Percentiles rank a stretch among this genome's conserved stretches.
Conservation (phyloP, 2,888 invertebrate species). For the Galerucella nymphaeae region DNA sequence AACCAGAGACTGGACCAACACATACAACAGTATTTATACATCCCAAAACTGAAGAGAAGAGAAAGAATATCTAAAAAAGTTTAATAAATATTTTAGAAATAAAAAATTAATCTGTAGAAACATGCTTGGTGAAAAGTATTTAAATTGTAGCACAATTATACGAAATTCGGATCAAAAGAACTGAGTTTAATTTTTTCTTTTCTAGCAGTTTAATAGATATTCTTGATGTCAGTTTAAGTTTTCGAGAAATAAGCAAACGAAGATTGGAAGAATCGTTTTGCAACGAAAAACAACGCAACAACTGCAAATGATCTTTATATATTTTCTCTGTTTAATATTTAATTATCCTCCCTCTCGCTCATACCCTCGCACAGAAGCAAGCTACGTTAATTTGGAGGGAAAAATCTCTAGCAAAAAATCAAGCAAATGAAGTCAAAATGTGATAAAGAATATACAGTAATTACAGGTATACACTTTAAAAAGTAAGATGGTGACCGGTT, state of each 20-base stretch:
- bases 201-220: not conserved
- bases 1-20: too few relatives aligned
- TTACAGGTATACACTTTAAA: constrained; percentile 48
- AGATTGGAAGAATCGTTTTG: constrained; percentile 45
- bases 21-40: too few relatives aligned
- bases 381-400: constrained; percentile 41
- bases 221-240: constrained; percentile 23
- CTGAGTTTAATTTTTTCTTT: not conserved
- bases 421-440: constrained; percentile 54
- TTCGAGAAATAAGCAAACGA: constrained; percentile 39
- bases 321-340: constrained; percentile 52
- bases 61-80: too few relatives aligned
- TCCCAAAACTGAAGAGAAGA: too few relatives aligned
- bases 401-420: constrained; percentile 46
- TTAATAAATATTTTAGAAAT: too few relatives aligned
- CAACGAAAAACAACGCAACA: constrained; percentile 45
- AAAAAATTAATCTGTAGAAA: too few relatives aligned
- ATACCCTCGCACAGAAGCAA: constrained; percentile 33
- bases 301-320: constrained; percentile 48
- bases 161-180: too few relatives aligned
- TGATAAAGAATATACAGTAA: constrained; percentile 63
- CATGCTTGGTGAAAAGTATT: too few relatives aligned
- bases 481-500: not conserved
- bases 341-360: constrained; percentile 44
- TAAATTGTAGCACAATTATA: too few relatives aligned